Evolutionary conservation across 2,797 vertebrate species (phyloP), one percentile per base, ranked within the genome.

Genomic region (Amblyopsis hoosieri): DNA sequence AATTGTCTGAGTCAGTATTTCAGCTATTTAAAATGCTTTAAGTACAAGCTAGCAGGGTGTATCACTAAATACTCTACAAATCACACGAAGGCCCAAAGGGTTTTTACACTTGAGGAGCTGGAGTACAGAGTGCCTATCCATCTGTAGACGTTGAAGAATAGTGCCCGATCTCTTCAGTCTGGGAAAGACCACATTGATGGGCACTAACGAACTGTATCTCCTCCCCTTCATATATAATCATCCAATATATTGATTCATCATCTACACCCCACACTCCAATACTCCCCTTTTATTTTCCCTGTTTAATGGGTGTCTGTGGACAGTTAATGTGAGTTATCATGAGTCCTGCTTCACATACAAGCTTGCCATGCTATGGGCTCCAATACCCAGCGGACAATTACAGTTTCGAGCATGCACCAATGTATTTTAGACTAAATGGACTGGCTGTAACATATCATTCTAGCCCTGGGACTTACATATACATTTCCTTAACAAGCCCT

Each of bases 401-500:
- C 83, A 70, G 78, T 62, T 74, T 88, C 86, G 82, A 71, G 45
- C 49, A 69, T 69, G 66, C 84, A 87, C 84, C 85, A 76, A 79
- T 87, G 89, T 86, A 84, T 91, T 90, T 87, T 70, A 87, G 78
- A 67, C 86, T 81, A 92, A 91, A 91, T 90, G 85, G 88, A 86
- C 85, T 79, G 54, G 53, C 67, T 69, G 70, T 87, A 90, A 90
- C 81, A 75, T 85, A 90, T 87, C 66, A 68, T 85, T 72, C 70
- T 49, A 76, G 86, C 81, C 74, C 70, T 83, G 79, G 81, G 87
- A 88, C 82, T 78, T 75, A 80, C 76, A 84, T 88, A 85, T 84
- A 91, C 84, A 87, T 91, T 91, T 83, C 79, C 84, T 82, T 91
- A 90, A 92, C 90, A 91, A 86, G 88, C 87, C 87, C 72, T 79